These are phyloP conservation scores for Gastrophysa polygoni DNA, from an alignment of 2,888 invertebrate species.

Conservation along the genomic window DNA sequence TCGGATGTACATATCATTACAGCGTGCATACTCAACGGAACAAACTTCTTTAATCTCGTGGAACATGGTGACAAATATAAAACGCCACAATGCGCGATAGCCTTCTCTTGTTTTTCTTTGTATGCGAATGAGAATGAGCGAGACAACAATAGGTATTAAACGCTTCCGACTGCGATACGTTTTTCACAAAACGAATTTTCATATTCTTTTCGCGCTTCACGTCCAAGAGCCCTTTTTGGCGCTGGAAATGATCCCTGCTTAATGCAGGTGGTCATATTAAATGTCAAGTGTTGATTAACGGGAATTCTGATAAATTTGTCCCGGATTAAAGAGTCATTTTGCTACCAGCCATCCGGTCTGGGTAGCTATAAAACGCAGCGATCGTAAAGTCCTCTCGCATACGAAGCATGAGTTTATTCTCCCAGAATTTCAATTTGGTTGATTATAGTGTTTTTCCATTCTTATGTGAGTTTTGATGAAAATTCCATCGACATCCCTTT, in stretches of 20 bases:
- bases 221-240: not conserved
- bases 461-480: no score
- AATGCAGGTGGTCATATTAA: not conserved
- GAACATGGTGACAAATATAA: conserved; percentile 34
- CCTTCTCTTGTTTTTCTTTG: conserved; percentile 22
- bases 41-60: conserved; percentile 36
- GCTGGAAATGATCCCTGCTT: not conserved
- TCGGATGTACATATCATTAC: conserved; percentile 21
- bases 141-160: not conserved
- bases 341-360: not conserved
- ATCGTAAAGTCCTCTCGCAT: no score
- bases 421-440: no score
- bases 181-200: not conserved
- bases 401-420: no score
- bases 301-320: not conserved
- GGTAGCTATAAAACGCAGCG: not conserved
- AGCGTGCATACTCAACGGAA: conserved; percentile 26
- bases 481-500: no score
- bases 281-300: conserved; percentile 1
- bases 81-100: conserved; percentile 32
- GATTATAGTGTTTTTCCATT: no score
- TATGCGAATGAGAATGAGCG: conserved; percentile 10
- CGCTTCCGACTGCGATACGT: not conserved
- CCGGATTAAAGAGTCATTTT: not conserved
- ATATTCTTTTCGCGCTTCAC: not conserved